Evolutionary conservation across 2,888 invertebrate species (phyloP), one percentile per base, ranked within the genome.

Genomic region (Uloborus plumipes): DNA sequence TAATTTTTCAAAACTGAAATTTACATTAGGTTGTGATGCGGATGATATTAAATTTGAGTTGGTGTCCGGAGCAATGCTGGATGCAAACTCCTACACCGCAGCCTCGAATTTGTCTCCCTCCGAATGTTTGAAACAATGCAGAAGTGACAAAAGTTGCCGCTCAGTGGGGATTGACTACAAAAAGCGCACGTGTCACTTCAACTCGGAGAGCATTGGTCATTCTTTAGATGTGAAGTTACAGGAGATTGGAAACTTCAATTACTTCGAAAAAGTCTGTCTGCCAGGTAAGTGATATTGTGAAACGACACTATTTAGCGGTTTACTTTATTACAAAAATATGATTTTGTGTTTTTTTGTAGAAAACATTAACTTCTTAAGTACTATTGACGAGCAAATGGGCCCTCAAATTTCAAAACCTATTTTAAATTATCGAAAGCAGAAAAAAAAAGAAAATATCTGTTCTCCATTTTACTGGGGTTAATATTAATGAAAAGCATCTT

Each of bases 251-350:
- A 74, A 67, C 49, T 85, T 84, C 47, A 85, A 85, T 65, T 89
- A 88, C 85, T 89, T 88, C 81, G 89, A 89, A 86, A 89, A 89
- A 86, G 88, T 88, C 39, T 89, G 89, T 69, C 85, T 89, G 72
- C 88, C 89, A 55, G 88, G 86, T 86, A 39, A 77, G 85, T 75
- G 18, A 47, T 9, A 20, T 16, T 61, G 3, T 4, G 0, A 49
- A 1, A 65, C 7, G 11, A 49, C 22, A 61, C 15, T 61, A 4
- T 26, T 26, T 26, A 26, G 26, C 4, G 26, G 2, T 26, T 26
- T 26, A 3, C 2, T 26, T 26, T 3, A 26, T 4, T 2, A 26
- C 26, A 26, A 4, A 26, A 26, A 4, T 26, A 3, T 26, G 26
- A 26, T 26, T 26, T 2, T 26, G 26, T 26, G 26, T 2, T 26